Evolutionary conservation across 2,113 vertebrate species (phyloP).

Genomic region (Entomyzon cyanotis): DNA sequence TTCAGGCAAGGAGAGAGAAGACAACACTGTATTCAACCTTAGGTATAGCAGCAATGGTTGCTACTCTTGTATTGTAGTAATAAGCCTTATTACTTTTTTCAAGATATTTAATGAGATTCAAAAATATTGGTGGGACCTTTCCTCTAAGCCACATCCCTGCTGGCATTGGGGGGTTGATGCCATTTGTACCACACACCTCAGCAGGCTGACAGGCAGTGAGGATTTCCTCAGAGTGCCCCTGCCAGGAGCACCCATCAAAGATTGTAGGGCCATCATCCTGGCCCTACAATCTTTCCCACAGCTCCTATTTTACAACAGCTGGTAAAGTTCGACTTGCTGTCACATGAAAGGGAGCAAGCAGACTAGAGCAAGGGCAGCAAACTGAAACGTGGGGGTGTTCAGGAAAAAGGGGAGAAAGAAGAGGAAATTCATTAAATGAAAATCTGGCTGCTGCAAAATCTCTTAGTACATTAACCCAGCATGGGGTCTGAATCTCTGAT

Average conservation of each 20-base stretch:
- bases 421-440: conserved; percentile 48
- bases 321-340: background rate
- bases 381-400: background rate
- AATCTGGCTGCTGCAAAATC: conserved; percentile 35
- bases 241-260: background rate
- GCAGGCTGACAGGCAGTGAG: background rate
- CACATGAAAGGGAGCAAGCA: conserved; percentile 3
- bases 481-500: background rate
- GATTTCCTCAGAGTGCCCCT: background rate
- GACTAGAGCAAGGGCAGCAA: background rate
- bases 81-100: background rate
- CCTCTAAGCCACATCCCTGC: background rate
- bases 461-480: conserved; percentile 59
- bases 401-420: conserved; percentile 3
- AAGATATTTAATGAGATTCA: background rate
- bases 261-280: too few relatives aligned
- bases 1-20: background rate
- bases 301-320: conserved; percentile 26
- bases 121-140: background rate
- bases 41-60: background rate
- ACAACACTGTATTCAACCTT: background rate
- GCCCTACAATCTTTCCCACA: background rate
- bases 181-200: background rate
- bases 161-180: background rate
- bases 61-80: background rate